Evolutionary conservation across 2,888 invertebrate species (phyloP), one percentile per base, ranked within the genome.

Genomic region (Argyresthia albistria): DNA sequence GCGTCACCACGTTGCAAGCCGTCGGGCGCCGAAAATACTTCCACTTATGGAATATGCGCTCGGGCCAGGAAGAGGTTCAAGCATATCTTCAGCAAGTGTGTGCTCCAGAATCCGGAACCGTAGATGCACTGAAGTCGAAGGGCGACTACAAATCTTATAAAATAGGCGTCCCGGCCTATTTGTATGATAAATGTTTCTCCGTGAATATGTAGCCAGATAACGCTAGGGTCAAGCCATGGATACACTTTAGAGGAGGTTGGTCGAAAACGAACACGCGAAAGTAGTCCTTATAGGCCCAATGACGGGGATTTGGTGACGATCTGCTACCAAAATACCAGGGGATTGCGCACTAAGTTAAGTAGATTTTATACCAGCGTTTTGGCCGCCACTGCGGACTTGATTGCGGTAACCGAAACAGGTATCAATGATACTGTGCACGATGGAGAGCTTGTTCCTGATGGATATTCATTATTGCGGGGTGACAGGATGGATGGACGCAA

Each of bases 81-180:
- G 6, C 8, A 11, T 9, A 63, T 37, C 48, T 62, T 0, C 42
- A 37, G 0, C 36, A 56, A 11, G 43, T 60, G 0, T 59, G 56
- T 43, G 53, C 57, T 8, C 43, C 15, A 0, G 56, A 43, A 1
- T 42, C 55, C 0, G 61, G 58, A 25, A 59, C 55, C 0, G 58
- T 64, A 0, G 55, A 59, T 8, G 59, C 60, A 37, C 46, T 62
- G 0, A 57, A 52, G 0, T 14, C 62, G 0, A 59, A 43, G 50
- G 60, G 60, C 1, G 47, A 57, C 39, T 62, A 59, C 25, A 60
- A 58, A 43, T 62, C 60, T 0, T 60, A 54, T 43, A 60, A 61
- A 25, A 48, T 61, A 6, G 55, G 57, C 1, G 53, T 60, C 0
- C 58, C 59, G 8, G 36, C 8, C 0, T 53, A 35, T 7, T 49